Base-by-base conservation (phyloP, 2,888 invertebrate genomes). In the Caenorhabditis sp. region DNA sequence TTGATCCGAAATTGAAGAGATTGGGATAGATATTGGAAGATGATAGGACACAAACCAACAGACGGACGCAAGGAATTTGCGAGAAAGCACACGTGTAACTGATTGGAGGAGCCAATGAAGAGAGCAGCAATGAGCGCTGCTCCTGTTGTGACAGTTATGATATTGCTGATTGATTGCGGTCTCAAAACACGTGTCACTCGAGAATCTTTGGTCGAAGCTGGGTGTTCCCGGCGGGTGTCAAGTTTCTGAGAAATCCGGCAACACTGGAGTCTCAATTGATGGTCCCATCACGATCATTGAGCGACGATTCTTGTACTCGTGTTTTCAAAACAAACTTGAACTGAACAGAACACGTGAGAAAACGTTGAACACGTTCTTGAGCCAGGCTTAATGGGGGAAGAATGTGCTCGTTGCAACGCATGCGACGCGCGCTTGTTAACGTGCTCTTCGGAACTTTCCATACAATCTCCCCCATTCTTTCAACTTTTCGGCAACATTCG, bases 111-210 rank as follows among this genome's bases (percentile, higher is more conserved):
- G n/a, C n/a, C n/a, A 26, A 1, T 11, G 39, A n/a, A 15, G 13
- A 15, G 8, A 41, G n/a, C n/a, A n/a, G n/a, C n/a, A n/a, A n/a
- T n/a, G 24, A n/a, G 39, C 13, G 22, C 20, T 32, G n/a, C 17
- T 24, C 24, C 4, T 32, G 58, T 70, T 70, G 70, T 70, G 70
- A 59, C 70, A 70, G 15, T 70, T 70, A 59, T 70, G 70, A 70
- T 70, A 70, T 27, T 30, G 27, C 6, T 59, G 70, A 70, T 70
- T 70, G 70, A 70, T 37, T 52, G 59, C 58, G 68, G 68, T 59
- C 59, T 70, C 70, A 59, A 70, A 70, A 70, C 70, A 70, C 45
- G 27, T 66, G 66, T 65, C 32, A 39, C 30, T 30, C 26, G 46
- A 41, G 41, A 70, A 35, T 70, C 59, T 70, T 70, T 70, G 59